Evolutionary conservation across 2,888 invertebrate species (phyloP), one percentile per base, ranked within the genome.

Genomic region (Escarpia spicata): DNA sequence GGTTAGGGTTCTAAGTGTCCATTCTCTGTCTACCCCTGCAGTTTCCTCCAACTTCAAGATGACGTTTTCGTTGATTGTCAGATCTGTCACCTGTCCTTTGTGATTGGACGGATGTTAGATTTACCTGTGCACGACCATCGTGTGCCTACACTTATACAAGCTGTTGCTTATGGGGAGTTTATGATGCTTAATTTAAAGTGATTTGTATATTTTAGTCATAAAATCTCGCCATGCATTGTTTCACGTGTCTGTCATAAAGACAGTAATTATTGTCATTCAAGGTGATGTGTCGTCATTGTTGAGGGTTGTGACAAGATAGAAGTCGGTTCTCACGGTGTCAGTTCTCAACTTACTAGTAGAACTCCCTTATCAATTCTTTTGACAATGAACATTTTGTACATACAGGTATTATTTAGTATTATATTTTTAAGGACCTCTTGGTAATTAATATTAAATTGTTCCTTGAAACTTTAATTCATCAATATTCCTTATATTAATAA

Each of bases 171-270:
- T 75, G 75, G 75, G 15, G 75, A 26, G n/a, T 75, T 75, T 75
- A 75, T 26, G n/a, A 75, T 26, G 75, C 75, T 75, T 75, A 75
- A 75, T 75, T 75, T 75, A 75, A 75, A 75, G 75, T 75, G n/a
- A 75, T 75, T 75, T 75, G 75, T 75, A 75, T 75, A 75, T 75
- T 75, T 75, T 75, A 75, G 75, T 75, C 19, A 75, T 75, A 75
- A 26, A 75, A 75, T 75, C 26, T 75, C 75, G 26, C 75, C 6
- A 26, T 3, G n/a, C n/a, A 6, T 75, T n/a, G 75, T 75, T 75
- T 19, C 75, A 3, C n/a, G 75, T 75, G 75, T 75, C 75, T 26
- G 75, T 75, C 75, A 75, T 75, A 75, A 75, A 52, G 26, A 26
- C 26, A 26, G 75, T 75, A 15, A 75, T 75, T 26, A 75, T 75